phyloP scores from a whole-genome alignment of 2,888 invertebrate genomes.

The Hirtodrosophila histrioides region DNA sequence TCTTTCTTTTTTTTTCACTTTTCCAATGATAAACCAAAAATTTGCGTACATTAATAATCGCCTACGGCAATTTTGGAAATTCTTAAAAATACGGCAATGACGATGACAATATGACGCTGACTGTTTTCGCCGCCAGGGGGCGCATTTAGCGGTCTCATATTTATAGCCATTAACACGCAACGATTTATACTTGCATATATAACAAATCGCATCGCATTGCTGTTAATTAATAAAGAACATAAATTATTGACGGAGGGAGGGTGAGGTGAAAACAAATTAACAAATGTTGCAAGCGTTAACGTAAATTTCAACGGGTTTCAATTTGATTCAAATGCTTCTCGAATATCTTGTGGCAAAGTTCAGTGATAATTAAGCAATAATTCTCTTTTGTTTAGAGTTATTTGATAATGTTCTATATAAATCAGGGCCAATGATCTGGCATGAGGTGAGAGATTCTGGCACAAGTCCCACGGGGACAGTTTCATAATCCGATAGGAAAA shows the following conservation, averaged over 20 bases:
- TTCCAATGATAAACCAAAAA: slow-evolving; percentile 20
- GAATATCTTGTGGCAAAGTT: slow-evolving; percentile 29
- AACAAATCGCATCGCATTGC: slow-evolving; percentile 54
- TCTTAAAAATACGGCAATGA: slow-evolving; percentile 43
- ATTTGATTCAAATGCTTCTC: not conserved
- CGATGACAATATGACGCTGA: slow-evolving; percentile 31
- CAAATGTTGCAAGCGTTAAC: too few relatives aligned
- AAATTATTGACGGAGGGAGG: slow-evolving; percentile 23
- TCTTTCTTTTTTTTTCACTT: slow-evolving; percentile 31
- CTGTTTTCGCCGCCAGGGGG: slow-evolving; percentile 12
- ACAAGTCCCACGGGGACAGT: slow-evolving; percentile 45
- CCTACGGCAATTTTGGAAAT: slow-evolving; percentile 24
- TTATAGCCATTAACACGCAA: slow-evolving; percentile 6
- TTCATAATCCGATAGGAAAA: slow-evolving; percentile 43
- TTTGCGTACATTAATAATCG: too few relatives aligned
- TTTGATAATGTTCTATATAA: slow-evolving; percentile 46
- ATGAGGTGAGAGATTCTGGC: slow-evolving; percentile 13
- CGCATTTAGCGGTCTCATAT: not conserved
- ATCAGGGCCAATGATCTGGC: slow-evolving; percentile 37
- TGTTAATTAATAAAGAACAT: slow-evolving; percentile 58
- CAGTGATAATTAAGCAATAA: slow-evolving; percentile 45
- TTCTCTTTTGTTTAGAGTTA: slow-evolving; percentile 23
- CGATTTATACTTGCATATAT: slow-evolving; percentile 11
- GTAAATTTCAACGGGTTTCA: slow-evolving; percentile 26
- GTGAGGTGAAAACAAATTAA: too few relatives aligned